Percentiles rank a stretch among this genome's conserved stretches.
These are phyloP conservation scores for Drosophila seclusa DNA, from an alignment of 2,888 invertebrate genomes.

Conservation along the genomic window DNA sequence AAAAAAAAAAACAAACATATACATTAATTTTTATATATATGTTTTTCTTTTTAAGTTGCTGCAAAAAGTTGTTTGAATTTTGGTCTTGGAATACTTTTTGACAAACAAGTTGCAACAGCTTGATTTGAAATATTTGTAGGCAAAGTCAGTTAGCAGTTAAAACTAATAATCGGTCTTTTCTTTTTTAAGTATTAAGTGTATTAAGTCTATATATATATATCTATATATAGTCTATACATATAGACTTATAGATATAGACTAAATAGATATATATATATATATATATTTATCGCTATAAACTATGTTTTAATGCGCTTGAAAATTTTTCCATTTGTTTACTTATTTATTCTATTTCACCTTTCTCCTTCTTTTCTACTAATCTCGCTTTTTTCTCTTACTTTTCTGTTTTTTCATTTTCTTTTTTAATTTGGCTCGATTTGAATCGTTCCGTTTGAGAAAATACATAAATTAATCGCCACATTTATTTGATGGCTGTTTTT, in stretches of 20 bases:
- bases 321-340: constrained; percentile 59
- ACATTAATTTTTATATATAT: background rate
- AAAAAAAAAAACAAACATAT: background rate
- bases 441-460: constrained; percentile 39
- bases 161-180: background rate
- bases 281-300: constrained; percentile 58
- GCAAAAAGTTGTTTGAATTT: background rate
- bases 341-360: constrained; percentile 78
- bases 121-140: background rate
- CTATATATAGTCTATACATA: background rate
- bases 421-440: constrained; percentile 21
- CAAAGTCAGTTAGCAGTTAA: background rate
- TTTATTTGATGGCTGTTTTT: constrained; percentile 20
- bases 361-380: constrained; percentile 68
- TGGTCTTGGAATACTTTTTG: background rate
- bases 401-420: background rate
- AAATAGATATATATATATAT: background rate
- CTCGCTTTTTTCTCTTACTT: constrained; percentile 15
- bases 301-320: constrained; percentile 64
- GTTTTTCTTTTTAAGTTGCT: background rate
- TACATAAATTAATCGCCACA: constrained; percentile 7
- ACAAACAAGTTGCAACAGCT: background rate
- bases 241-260: too few species aligned
- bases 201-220: background rate
- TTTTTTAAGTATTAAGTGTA: background rate